These are phyloP conservation scores for Andrena haemorrhoa DNA, from an alignment of 2,888 invertebrate species.

Conservation along the genomic window DNA sequence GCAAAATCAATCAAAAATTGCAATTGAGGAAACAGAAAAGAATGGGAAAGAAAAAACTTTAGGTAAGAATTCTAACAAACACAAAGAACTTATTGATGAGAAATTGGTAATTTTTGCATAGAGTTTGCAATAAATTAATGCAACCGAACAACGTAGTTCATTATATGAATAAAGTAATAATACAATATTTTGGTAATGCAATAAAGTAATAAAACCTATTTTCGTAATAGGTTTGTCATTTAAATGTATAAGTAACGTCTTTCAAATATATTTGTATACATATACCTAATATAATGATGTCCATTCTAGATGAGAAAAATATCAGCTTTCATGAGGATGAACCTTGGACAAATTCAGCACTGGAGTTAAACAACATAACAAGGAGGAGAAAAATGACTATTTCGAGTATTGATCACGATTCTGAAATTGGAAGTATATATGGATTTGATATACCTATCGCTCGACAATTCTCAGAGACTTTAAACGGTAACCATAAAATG, in stretches of 20 bases:
- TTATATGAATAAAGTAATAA: too few species aligned
- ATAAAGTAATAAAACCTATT: too few species aligned
- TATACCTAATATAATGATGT: background rate
- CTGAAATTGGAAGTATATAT: constrained; percentile 84
- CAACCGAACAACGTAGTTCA: background rate
- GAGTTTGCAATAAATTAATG: background rate
- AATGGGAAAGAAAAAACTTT: constrained; percentile 1
- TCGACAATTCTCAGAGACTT: constrained; percentile 74
- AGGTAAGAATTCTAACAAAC: background rate
- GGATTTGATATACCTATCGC: constrained; percentile 84
- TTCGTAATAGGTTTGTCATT: too few species aligned
- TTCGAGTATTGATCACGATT: constrained; percentile 80
- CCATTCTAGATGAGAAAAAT: constrained; percentile 42
- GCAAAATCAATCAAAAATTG: background rate
- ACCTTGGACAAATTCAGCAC: constrained; percentile 9
- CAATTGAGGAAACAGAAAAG: constrained; percentile 16
- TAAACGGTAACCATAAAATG: constrained; percentile 32
- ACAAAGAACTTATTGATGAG: background rate
- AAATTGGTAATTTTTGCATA: background rate
- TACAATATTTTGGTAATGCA: too few species aligned
- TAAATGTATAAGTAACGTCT: too few species aligned
- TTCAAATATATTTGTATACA: too few species aligned
- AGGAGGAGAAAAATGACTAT: constrained; percentile 68
- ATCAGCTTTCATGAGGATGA: constrained; percentile 45
- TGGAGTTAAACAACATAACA: constrained; percentile 6